Evolutionary conservation across 1,140 invertebrate genomes (phyloP), one percentile per base, ranked within the genome.

Genomic region (Bombus terrestris): DNA sequence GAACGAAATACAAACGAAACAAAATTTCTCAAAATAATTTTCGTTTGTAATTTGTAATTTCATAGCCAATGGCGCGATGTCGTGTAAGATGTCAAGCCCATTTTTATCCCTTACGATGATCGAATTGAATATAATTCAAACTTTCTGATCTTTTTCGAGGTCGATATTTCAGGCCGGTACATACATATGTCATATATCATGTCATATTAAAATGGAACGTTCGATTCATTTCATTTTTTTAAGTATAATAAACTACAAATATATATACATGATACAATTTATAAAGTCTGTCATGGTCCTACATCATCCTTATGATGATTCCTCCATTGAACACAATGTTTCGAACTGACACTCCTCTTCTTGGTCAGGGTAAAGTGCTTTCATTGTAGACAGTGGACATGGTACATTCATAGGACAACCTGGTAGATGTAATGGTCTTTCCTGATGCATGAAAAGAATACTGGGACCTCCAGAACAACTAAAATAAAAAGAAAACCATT

Each of bases 401-500:
- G 97, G 95, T 83, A 95, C 93, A 68, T 96, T 91, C 59, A 96
- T 91, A 32, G 96, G 94, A 93, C 97, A 98, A 81, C 96, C 96
- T 10, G 97, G 96, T 69, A 98, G 91, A 85, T 95, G 96, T 9
- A 98, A 94, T 10, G 96, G 93, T 74, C 96, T 95, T 93, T 98
- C 97, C 94, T 98, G 97, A 93, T 98, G 97, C 87, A 98, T 92
- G 0, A 96, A 95, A 78, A 98, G 93, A 57, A 98, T 94, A 91
- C 96, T 96, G 3, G 92, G 93, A 32, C 96, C 95, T 12, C 95
- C 93, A 71, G 94, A 92, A 91, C 97, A 97, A 74, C 97, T 97
- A 89, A 86, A 96, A 91, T 53, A 53, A 76, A 75, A 77, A 84
- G 1, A 57, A 66, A 18, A 8, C 85, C 59, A 43, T 71, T n/a